Percentiles rank a stretch among this genome's conserved stretches.
Evolutionary conservation across 2,113 vertebrate species (phyloP).

Genomic region (Murina feae): DNA sequence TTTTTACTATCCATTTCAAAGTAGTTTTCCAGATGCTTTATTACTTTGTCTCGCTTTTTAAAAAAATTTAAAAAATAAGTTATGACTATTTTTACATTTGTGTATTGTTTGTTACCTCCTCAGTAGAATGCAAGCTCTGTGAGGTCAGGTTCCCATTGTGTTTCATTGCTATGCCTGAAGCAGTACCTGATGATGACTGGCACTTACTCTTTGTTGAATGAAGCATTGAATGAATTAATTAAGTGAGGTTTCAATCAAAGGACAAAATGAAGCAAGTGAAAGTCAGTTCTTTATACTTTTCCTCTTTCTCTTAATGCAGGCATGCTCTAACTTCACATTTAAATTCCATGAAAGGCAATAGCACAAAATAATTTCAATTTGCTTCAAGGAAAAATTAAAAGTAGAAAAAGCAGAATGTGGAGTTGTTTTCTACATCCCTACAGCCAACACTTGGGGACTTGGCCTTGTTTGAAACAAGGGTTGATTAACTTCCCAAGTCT

Average conservation of each 20-base stretch:
- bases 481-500: conserved; percentile 1
- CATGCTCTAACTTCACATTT: conserved; percentile 21
- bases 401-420: not conserved
- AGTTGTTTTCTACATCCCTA: not conserved
- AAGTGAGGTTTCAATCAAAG: not conserved
- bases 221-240: not conserved
- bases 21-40: not conserved
- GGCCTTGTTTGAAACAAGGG: not conserved
- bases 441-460: not conserved
- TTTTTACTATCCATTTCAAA: not conserved
- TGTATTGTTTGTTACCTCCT: not conserved
- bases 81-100: not conserved
- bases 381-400: not conserved
- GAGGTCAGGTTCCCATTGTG: not conserved
- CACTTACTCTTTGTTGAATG: not conserved
- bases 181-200: not conserved
- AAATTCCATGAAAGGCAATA: not conserved
- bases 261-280: not conserved
- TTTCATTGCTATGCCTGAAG: not conserved
- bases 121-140: not conserved
- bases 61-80: not conserved
- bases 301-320: not conserved
- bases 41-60: not conserved
- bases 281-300: not conserved
- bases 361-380: not conserved